Base-by-base conservation (phyloP, 2,888 invertebrate genomes). In the Adelognathus sp. region DNA sequence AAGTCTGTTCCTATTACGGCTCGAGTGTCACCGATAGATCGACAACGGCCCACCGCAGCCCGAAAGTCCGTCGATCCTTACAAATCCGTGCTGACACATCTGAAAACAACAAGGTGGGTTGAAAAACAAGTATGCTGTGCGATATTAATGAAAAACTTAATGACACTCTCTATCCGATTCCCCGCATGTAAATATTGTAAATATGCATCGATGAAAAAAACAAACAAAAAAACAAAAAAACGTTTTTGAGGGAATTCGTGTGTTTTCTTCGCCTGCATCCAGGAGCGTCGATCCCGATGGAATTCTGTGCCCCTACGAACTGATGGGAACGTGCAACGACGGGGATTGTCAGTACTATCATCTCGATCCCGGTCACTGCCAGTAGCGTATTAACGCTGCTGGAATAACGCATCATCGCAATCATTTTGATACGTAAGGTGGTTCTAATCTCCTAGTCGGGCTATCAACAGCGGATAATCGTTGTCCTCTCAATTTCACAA, bases 261-360 rank as follows among this genome's bases (percentile, higher is more conserved):
- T 81, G 63, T 81, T 79, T 79, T 86, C 81, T 81, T 80, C 82
- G 83, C 81, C 82, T 79, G 83, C 41, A 83, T 86, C 79, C 81
- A 91, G 90, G 86, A 89, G 84, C 80, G 79, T 84, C 74, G 86
- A 89, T 79, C 86, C 87, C 33, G 84, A 90, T 82, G 90, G 90
- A 81, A 86, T 91, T 72, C 88, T 92, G 58, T 92, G 91, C 78
- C 91, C 91, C 2, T 92, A 86, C 80, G 90, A 91, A 81, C 85
- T 92, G 73, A 90, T 87, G 89, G 91, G 91, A 74, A 91, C 89
- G 71, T 91, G 91, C 85, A 89, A 85, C 74, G 91, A 91, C 76
- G 88, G 84, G 71, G 90, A 89, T 73, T 91, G 91, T 83, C 87
- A 85, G 80, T 91, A 84, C 82, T 79, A 89, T 82, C 91, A 91